A percentile compares a stretch with the other conserved stretches of the same genome.
Evolutionary conservation across 2,888 invertebrate species (phyloP).

Genomic region (Mythimna impura): DNA sequence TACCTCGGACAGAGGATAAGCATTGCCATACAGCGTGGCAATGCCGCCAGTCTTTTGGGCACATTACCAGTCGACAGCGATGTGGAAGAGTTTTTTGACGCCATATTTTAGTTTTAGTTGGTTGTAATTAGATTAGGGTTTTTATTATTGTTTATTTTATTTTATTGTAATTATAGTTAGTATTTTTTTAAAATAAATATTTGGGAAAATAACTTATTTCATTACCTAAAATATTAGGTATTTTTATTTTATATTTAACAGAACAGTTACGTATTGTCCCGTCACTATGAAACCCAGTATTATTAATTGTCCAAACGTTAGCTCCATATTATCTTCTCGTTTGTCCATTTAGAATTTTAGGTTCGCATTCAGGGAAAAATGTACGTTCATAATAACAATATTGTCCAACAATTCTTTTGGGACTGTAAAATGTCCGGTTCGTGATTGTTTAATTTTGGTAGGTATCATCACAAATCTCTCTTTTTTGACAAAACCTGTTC

Average conservation of each 20-base stretch:
- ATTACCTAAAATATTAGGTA: background rate
- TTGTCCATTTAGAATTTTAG: slow-evolving; percentile 69
- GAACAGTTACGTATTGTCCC: background rate
- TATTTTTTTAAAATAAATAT: too few species aligned
- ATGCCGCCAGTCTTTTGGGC: too few species aligned
- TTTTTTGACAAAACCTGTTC: slow-evolving; percentile 31
- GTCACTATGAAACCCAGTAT: slow-evolving; percentile 51
- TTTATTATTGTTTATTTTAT: too few species aligned
- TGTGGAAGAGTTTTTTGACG: too few species aligned
- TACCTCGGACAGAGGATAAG: too few species aligned
- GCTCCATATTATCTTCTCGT: slow-evolving; percentile 65
- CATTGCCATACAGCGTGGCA: too few species aligned
- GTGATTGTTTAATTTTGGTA: slow-evolving; percentile 60
- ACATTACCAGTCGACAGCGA: too few species aligned
- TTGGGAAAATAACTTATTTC: too few species aligned
- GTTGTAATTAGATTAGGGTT: too few species aligned
- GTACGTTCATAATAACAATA: slow-evolving; percentile 61
- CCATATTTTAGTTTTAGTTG: too few species aligned
- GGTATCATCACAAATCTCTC: slow-evolving; percentile 35
- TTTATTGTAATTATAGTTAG: too few species aligned
- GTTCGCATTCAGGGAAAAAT: slow-evolving; percentile 58
- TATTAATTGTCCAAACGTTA: slow-evolving; percentile 74
- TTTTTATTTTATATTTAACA: too few species aligned
- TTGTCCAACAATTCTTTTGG: slow-evolving; percentile 65
- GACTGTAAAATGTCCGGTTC: slow-evolving; percentile 52